Base-by-base conservation (phyloP, 64 coral and sea anemone genomes). In the Exaiptasia diaphana region DNA sequence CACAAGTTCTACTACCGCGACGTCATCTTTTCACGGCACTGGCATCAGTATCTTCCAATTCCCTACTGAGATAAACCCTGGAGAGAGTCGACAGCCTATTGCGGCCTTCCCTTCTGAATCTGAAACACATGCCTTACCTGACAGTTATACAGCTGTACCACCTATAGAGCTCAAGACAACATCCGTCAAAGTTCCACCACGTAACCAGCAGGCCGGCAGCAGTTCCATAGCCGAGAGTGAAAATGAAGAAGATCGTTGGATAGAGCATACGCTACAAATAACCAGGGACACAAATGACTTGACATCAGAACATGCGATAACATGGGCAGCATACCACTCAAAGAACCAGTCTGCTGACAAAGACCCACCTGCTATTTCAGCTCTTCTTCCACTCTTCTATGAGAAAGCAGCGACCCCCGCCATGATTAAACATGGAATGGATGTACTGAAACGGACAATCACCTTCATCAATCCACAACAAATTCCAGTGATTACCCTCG, bases 41-140 rank as follows among this genome's bases (percentile, higher is more conserved):
- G 83, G 90, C 9, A 93, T 93, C 13, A 93, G 83, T 68, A 64
- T 93, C 1, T 87, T 87, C 30, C 67, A 93, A 54, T 88, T 77
- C n/a, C 85, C 85, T 37, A 68, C 44, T 14, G 44, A 41, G 31
- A 76, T 11, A 39, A 28, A 23, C 11, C 69, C 68, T 45, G 82
- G 82, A 31, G 48, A 74, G 22, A 63, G 18, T 31, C 73, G 82
- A 9, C 37, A 43, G 4, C 70, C 82, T 35, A 3, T 85, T 2
- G 24, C n/a, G 6, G 1, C 75, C 36, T 48, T 17, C 11, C 65
- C 53, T 2, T 20, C 50, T 57, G 32, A 1, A 74, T 38, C 67
- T 22, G 17, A 29, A n/a, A 26, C 28, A 18, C 60, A 68, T 34
- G 50, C 3, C 13, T 60, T 74, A 22, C 82, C 82, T 23, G 67